Evolutionary conservation across 2,888 invertebrate genomes (phyloP).

Genomic region (Plusia festucae): DNA sequence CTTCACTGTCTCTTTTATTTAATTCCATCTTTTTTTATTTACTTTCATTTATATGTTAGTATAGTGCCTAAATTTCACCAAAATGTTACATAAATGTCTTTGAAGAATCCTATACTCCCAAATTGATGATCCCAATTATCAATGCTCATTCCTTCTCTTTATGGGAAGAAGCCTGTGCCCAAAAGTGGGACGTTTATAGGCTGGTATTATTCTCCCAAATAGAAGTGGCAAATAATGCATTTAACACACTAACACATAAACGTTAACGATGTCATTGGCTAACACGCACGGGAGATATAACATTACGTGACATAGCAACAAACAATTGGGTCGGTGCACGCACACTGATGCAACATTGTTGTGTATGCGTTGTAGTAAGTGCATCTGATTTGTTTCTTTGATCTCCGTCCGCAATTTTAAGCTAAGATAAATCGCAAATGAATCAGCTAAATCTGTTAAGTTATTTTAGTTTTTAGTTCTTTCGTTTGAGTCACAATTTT

Average conservation of each 20-base stretch:
- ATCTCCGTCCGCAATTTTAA: conserved; percentile 34
- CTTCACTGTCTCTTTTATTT: background rate
- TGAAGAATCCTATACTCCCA: conserved; percentile 35
- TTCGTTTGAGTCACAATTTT: conserved; percentile 1
- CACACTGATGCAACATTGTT: conserved; percentile 30
- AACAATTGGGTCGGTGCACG: conserved; percentile 45
- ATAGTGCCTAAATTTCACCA: conserved; percentile 28
- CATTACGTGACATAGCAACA: conserved; percentile 33
- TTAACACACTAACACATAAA: conserved; percentile 26
- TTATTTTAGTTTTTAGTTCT: background rate
- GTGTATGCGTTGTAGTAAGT: conserved; percentile 36
- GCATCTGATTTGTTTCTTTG: conserved; percentile 48
- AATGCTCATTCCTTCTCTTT: too few species aligned
- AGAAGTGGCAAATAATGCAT: conserved; percentile 30
- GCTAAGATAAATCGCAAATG: conserved; percentile 36
- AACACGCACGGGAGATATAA: conserved; percentile 23
- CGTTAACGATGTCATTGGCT: conserved; percentile 35
- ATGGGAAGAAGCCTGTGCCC: too few species aligned
- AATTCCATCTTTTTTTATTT: conserved; percentile 12
- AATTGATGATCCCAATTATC: too few species aligned
- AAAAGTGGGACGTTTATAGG: too few species aligned
- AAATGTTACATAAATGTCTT: conserved; percentile 21
- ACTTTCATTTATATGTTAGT: conserved; percentile 14
- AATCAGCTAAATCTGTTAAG: conserved; percentile 20
- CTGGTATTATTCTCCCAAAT: conserved; percentile 35